Percentiles rank a stretch among this genome's conserved stretches.
Conservation (phyloP, 2,797 vertebrate genomes). For the Microctenopoma lineatum region DNA sequence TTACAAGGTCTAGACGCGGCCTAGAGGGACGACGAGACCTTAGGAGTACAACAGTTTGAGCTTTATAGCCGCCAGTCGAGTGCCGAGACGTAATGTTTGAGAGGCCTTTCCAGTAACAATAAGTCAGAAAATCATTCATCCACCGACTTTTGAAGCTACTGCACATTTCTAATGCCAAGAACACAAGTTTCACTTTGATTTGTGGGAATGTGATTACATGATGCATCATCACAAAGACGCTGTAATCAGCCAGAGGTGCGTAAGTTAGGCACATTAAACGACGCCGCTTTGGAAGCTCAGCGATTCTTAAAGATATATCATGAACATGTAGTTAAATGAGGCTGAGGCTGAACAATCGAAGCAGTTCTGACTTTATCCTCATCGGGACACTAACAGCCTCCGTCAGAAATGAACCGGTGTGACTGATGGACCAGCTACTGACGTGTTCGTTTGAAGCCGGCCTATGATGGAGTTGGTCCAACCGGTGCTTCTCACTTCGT, state of each 20-base stretch:
- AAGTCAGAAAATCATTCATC: background rate
- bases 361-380: conserved; percentile 4
- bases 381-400: background rate
- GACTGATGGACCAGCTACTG: background rate
- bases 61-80: conserved; percentile 14
- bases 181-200: conserved; percentile 2
- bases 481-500: too few relatives aligned
- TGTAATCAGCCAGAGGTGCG: conserved; percentile 4
- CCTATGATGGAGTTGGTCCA: background rate
- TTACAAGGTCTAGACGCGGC: conserved; percentile 21
- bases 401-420: background rate
- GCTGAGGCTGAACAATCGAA: background rate
- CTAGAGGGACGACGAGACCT: conserved; percentile 2
- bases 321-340: background rate
- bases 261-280: background rate
- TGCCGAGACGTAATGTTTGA: background rate
- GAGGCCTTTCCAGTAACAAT: conserved; percentile 6
- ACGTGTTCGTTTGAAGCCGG: background rate
- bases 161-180: background rate
- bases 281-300: background rate
- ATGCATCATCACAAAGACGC: conserved; percentile 7
- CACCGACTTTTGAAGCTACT: conserved; percentile 15
- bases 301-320: background rate
- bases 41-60: conserved; percentile 1
- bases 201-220: conserved; percentile 6